Evolutionary conservation across 2,113 vertebrate species (phyloP), one percentile per base, ranked within the genome.

Genomic region (Semnornis frantzii): DNA sequence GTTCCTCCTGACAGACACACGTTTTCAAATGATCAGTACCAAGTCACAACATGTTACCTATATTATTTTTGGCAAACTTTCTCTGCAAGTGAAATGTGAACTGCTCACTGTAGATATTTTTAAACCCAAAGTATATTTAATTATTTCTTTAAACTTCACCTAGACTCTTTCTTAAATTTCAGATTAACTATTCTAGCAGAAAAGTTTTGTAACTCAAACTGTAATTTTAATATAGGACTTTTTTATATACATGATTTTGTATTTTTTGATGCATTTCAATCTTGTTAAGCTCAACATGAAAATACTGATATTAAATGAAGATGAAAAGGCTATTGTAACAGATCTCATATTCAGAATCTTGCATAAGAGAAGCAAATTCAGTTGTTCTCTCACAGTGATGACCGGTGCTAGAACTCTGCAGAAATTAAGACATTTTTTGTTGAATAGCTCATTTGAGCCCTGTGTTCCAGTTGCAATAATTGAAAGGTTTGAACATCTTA

Each of bases 371-470:
- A 17, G 6, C 10, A 57, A 11, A 77, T 55, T 66, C 19, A 42
- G 4, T 24, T 75, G 10, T 68, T 91, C 52, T 77, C 4, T 82
- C 46, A 20, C 30, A 74, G 2, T 57, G 21, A 21, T 91, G 78
- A n/a, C 48, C 80, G 23, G 11, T n/a, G 21, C 31, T 85, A 57
- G 46, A 85, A 23, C n/a, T 93, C 52, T 73, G 7, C 21, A 50
- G 60, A 86, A 23, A 68, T 72, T 15, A 27, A 86, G 39, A 82
- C 75, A 75, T 58, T 54, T 92, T 87, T 58, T 64, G 34, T 84
- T 79, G 28, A n/a, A 10, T 70, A 28, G 33, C 24, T 80, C 23
- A 66, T 46, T 82, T 89, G 28, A 82, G 11, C 21, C 46, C 6
- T 84, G 34, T 66, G 80, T 93, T 73, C 58, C 68, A n/a, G 63